Evolutionary conservation across 2,797 vertebrate genomes (phyloP).

Genomic region (Eutrigla gurnardus): DNA sequence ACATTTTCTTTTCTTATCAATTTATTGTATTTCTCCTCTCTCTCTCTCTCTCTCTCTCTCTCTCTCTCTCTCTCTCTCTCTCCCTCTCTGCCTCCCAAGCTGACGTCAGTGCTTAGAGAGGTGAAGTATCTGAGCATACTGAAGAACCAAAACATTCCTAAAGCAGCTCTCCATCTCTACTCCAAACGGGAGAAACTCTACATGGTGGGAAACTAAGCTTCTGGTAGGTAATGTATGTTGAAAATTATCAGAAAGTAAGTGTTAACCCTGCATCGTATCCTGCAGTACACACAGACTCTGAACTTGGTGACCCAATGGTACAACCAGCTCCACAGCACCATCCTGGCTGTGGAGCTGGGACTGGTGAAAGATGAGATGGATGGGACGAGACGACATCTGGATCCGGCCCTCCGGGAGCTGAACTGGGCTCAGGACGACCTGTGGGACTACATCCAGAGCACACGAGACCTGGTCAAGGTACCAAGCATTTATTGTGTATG

Average conservation of each 20-base stretch:
- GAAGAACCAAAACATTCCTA: constrained; percentile 79
- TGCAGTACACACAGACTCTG: constrained; percentile 79
- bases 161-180: constrained; percentile 82
- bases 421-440: constrained; percentile 82
- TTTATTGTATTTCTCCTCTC: neutral
- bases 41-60: too few relatives aligned
- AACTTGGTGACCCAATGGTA: constrained; percentile 82
- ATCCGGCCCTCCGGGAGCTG: constrained; percentile 74
- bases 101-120: constrained; percentile 83
- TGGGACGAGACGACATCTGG: constrained; percentile 72
- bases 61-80: constrained; percentile 1
- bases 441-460: constrained; percentile 81
- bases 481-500: neutral
- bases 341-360: constrained; percentile 80
- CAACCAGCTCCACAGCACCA: constrained; percentile 81
- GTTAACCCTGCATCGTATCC: constrained; percentile 9
- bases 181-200: constrained; percentile 81
- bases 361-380: constrained; percentile 77
- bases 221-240: neutral
- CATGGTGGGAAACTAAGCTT: constrained; percentile 69
- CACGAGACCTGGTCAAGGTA: constrained; percentile 72
- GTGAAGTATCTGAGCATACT: constrained; percentile 84
- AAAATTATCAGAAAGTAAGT: neutral
- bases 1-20: neutral
- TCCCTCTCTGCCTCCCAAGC: constrained; percentile 51